Base-by-base conservation (phyloP, 2,888 invertebrate genomes). In the Melanotus villosus region DNA sequence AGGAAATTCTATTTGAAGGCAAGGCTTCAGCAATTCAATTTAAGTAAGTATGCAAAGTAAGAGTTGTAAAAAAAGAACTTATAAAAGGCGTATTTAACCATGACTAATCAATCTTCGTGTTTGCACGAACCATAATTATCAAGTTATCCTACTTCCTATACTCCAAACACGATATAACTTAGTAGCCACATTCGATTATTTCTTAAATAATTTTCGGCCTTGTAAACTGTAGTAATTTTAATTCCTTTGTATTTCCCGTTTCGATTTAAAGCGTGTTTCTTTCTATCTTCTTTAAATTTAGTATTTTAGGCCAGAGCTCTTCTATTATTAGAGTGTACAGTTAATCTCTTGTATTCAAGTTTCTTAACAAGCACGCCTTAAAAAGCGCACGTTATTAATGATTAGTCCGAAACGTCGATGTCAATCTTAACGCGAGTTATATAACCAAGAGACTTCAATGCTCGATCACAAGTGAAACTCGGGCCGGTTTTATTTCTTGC, bases 301-400 rank as follows among this genome's bases (percentile, higher is more conserved):
- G 7, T 16, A 54, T 54, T 54, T 34, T 54, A 34, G 54, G 23
- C 34, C 54, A 34, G 34, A n/a, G 3, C 6, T 50, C 12, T 30
- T 23, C n/a, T 21, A 21, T 47, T 21, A 56, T 52, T 52, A 30
- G 5, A 16, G 21, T 14, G 9, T 56, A 56, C 34, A 56, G 56
- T 56, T 56, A 56, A 47, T 47, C 47, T 47, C 54, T 30, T 45
- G 45, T 21, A 12, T 23, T 47, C n/a, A 16, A 43, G 47, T 23
- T 23, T 47, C 47, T 43, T 56, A 34, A 56, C 56, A 56, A 54
- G 32, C 56, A 56, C 56, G 32, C 56, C 56, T 56, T 52, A 52
- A 56, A 56, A 36, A 56, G 56, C 56, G n/a, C n/a, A n/a, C 5
- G 56, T 56, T 56, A 36, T 56, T 56, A 56, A 56, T 56, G 56